These are phyloP conservation scores for Drepanosiphum platanoidis DNA, from an alignment of 2,888 invertebrate species.

Conservation along the genomic window DNA sequence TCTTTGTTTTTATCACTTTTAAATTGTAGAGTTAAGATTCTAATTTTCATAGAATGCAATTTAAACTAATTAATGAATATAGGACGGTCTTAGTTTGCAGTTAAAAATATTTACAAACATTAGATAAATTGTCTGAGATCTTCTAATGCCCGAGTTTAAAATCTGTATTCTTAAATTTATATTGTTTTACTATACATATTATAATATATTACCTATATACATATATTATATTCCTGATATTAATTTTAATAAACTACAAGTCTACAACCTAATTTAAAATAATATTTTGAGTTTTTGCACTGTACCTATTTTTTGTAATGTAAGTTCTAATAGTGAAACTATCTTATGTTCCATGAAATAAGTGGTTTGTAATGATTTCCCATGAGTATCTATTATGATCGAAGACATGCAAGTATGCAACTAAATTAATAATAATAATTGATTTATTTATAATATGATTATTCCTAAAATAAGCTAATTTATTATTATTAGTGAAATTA, in stretches of 20 bases:
- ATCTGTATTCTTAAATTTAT: too few relatives aligned
- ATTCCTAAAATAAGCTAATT: background rate
- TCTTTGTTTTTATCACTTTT: too few relatives aligned
- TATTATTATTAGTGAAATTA: constrained; percentile 18
- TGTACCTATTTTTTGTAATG: background rate
- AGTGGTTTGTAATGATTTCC: constrained; percentile 28
- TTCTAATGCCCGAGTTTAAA: too few relatives aligned
- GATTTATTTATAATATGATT: constrained; percentile 14
- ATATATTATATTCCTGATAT: background rate
- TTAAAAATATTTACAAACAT: too few relatives aligned
- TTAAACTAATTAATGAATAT: too few relatives aligned
- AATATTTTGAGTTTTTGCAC: too few relatives aligned
- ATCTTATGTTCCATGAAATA: background rate
- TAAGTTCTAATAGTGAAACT: background rate
- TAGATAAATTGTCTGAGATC: too few relatives aligned
- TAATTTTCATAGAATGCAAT: background rate
- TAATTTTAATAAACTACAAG: background rate
- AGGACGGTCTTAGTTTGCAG: too few relatives aligned
- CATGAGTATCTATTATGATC: constrained; percentile 24
- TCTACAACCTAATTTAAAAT: background rate
- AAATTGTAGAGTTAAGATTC: too few relatives aligned
- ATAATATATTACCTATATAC: too few relatives aligned
- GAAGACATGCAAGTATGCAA: constrained; percentile 22
- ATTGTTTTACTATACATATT: too few relatives aligned
- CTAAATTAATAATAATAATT: constrained; percentile 25